Percentiles rank a stretch among this genome's conserved stretches.
phyloP scores from a whole-genome alignment of 2,888 invertebrate genomes.

The Drosophila acutilabella region DNA sequence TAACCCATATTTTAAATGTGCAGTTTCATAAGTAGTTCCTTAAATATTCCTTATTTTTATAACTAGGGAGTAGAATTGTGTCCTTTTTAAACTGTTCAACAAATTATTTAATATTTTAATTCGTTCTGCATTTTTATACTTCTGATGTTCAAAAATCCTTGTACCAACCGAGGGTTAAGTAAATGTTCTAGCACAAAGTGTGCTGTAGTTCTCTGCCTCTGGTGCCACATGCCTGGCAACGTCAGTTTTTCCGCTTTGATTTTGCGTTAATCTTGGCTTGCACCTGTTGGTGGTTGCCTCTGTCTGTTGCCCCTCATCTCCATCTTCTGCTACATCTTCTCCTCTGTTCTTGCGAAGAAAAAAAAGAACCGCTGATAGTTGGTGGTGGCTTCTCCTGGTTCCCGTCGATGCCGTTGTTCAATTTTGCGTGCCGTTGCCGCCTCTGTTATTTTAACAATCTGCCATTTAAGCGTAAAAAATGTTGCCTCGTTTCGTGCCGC shows the following conservation, averaged over 20 bases:
- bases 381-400: slow-evolving; percentile 46
- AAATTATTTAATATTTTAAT: neutral
- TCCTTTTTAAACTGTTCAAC: no score
- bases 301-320: neutral
- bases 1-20: no score
- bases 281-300: slow-evolving; percentile 65
- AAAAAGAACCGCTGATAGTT: neutral
- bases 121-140: neutral
- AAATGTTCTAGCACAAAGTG: slow-evolving; percentile 57
- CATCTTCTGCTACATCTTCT: neutral
- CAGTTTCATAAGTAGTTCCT: no score
- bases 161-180: slow-evolving; percentile 47
- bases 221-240: slow-evolving; percentile 53
- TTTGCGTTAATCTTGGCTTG: slow-evolving; percentile 77
- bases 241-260: slow-evolving; percentile 76
- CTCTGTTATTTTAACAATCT: slow-evolving; percentile 81
- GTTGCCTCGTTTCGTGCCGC: slow-evolving; percentile 81
- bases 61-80: no score
- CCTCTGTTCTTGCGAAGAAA: neutral
- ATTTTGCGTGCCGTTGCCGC: slow-evolving; percentile 80
- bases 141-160: neutral
- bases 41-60: no score
- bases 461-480: slow-evolving; percentile 82
- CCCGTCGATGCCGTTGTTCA: slow-evolving; percentile 75
- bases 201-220: slow-evolving; percentile 32